These are phyloP conservation scores for Hirtodrosophila alboralis DNA, from an alignment of 2,888 invertebrate species.

Conservation along the genomic window DNA sequence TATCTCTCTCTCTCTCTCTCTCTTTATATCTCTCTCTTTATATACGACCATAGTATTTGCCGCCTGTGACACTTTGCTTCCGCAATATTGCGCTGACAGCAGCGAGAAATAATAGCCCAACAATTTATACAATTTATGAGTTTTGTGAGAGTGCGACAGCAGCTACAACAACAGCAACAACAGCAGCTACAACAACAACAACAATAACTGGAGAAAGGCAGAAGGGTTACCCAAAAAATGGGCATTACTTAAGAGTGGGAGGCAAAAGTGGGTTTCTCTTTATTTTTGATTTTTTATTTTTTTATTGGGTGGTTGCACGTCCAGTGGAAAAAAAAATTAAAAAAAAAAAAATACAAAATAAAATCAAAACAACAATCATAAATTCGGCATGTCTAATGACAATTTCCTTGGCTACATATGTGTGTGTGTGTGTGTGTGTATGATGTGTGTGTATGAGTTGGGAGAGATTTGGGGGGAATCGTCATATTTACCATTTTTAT, in stretches of 20 bases:
- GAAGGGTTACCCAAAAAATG: constrained; percentile 50
- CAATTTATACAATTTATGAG: constrained; percentile 81
- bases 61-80: constrained; percentile 73
- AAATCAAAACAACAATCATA: constrained; percentile 81
- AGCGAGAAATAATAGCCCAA: constrained; percentile 81
- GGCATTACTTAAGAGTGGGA: constrained; percentile 9
- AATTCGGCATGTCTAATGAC: constrained; percentile 82
- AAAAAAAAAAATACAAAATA: constrained; percentile 18
- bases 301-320: constrained; percentile 14
- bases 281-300: no score
- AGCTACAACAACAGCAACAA: constrained; percentile 20
- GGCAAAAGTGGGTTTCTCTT: constrained; percentile 4
- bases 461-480: constrained; percentile 17
- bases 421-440: constrained; percentile 4
- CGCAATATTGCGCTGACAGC: constrained; percentile 81
- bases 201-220: no score
- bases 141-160: constrained; percentile 59
- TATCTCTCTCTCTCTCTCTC: not conserved
- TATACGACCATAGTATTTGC: no score
- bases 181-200: constrained; percentile 12
- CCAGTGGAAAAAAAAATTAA: constrained; percentile 16
- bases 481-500: constrained; percentile 49
- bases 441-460: no score
- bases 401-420: constrained; percentile 50
- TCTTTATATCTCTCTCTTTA: no score